Evolutionary conservation across 2,113 vertebrate genomes (phyloP).

Genomic region (Candoia aspera): DNA sequence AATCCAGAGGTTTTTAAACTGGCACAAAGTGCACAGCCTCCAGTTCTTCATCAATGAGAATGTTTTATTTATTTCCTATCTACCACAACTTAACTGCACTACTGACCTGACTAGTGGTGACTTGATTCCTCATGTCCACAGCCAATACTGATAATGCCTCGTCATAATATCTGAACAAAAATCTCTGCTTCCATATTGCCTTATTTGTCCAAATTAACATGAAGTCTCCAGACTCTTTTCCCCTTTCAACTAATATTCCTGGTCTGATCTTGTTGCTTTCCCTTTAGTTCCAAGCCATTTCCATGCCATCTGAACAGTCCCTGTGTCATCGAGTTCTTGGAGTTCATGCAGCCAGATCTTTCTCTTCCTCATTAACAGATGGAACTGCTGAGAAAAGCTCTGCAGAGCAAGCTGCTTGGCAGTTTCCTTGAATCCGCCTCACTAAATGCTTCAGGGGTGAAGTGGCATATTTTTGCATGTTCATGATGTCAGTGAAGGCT

Average conservation of each 20-base stretch:
- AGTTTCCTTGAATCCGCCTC: conserved; percentile 22
- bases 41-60: not conserved
- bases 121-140: not conserved
- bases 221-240: not conserved
- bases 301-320: conserved; percentile 11
- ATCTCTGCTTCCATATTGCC: not conserved
- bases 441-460: conserved; percentile 28
- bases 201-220: not conserved
- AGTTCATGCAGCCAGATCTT: conserved; percentile 23
- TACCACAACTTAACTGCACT: not conserved
- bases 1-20: not conserved
- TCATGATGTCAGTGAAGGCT: conserved; percentile 30
- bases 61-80: not conserved
- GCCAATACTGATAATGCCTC: not conserved
- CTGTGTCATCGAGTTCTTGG: conserved; percentile 24
- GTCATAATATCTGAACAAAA: not conserved
- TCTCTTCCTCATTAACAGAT: conserved; percentile 31
- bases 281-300: conserved; percentile 3
- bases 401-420: conserved; percentile 25
- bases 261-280: not conserved
- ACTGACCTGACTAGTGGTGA: not conserved
- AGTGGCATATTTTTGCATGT: conserved; percentile 18
- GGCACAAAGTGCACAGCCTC: not conserved
- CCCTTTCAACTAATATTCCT: not conserved
- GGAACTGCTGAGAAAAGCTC: conserved; percentile 19